phyloP scores from a whole-genome alignment of 1,140 invertebrate species.

The Andrena cerasifolii region DNA sequence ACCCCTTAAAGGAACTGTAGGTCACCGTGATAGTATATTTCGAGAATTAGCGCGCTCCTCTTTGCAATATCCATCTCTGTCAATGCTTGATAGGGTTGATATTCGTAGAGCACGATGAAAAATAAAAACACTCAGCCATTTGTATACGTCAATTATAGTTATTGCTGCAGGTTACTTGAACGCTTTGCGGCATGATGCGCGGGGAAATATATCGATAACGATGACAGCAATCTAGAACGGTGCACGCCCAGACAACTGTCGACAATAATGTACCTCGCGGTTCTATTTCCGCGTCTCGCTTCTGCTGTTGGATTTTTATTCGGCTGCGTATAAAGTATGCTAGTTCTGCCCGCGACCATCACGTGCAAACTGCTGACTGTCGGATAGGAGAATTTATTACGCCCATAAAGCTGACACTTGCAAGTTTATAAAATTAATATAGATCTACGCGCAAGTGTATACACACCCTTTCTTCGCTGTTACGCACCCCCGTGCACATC shows the following conservation, averaged over 20 bases:
- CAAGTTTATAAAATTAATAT: slow-evolving; percentile 59
- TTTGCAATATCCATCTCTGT: neutral
- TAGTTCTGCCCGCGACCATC: neutral
- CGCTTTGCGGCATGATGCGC: slow-evolving; percentile 40
- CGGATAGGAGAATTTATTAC: slow-evolving; percentile 42
- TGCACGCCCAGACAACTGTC: slow-evolving; percentile 33
- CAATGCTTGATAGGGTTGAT: neutral
- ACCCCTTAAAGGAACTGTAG: neutral
- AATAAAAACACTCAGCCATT: neutral
- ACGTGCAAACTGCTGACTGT: slow-evolving; percentile 3
- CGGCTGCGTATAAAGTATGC: neutral
- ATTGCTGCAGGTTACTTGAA: neutral
- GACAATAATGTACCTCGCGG: slow-evolving; percentile 38
- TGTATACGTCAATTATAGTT: neutral
- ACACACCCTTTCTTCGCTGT: neutral
- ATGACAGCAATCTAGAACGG: slow-evolving; percentile 54
- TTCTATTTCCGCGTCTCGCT: slow-evolving; percentile 21
- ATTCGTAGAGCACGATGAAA: neutral
- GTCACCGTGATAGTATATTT: neutral
- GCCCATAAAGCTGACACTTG: slow-evolving; percentile 35
- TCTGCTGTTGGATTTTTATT: slow-evolving; percentile 37
- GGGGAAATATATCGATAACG: slow-evolving; percentile 51
- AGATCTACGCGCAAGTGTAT: slow-evolving; percentile 17
- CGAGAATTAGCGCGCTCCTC: neutral
- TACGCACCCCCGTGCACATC: neutral